Base-by-base conservation (phyloP, 1,140 invertebrate genomes). In the Hylaeus volcanicus region DNA sequence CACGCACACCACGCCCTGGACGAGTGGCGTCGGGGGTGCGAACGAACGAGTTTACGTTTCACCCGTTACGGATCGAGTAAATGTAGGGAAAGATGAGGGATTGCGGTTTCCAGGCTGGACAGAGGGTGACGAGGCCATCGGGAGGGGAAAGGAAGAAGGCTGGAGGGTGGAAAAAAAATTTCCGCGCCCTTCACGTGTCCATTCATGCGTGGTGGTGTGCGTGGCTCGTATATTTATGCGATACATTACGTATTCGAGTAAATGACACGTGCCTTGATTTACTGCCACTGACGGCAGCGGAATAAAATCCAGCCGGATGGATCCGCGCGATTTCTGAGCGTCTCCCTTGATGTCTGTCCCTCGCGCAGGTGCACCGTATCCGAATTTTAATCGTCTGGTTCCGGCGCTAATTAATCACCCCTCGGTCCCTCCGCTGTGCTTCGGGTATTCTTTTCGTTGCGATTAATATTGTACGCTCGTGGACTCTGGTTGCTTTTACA, bases 211-310 rank as follows among this genome's bases (percentile, higher is more conserved):
- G 85, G 41, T 65, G 84, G 87, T 87, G 85, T 84, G 86, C 88
- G 88, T 87, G 86, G 86, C 83, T 86, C 88, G 88, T 91, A 91
- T 91, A 92, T 92, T 91, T 92, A 92, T 91, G 89, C 90, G 90
- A 91, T 91, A 91, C 88, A 91, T 92, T 92, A 90, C 90, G 90
- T 89, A 92, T 92, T 90, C 90, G 90, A 87, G 91, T 92, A 92
- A 92, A 92, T 92, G 91, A 92, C 91, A 92, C 89, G 91, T 91
- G 88, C 89, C 91, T 92, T 92, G 91, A 92, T 92, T 92, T 91
- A 92, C 88, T 84, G 89, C 74, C 85, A 86, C 86, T 86, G 86
- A 89, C 89, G 86, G 89, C 79, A 81, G 82, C 84, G 86, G 89
- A 91, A 92, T 91, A 90, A 91, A 92, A 92, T 88, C 83, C 86